These are phyloP conservation scores for Sebastes baramenuke DNA, from an alignment of 2,797 vertebrate species.

Conservation along the genomic window DNA sequence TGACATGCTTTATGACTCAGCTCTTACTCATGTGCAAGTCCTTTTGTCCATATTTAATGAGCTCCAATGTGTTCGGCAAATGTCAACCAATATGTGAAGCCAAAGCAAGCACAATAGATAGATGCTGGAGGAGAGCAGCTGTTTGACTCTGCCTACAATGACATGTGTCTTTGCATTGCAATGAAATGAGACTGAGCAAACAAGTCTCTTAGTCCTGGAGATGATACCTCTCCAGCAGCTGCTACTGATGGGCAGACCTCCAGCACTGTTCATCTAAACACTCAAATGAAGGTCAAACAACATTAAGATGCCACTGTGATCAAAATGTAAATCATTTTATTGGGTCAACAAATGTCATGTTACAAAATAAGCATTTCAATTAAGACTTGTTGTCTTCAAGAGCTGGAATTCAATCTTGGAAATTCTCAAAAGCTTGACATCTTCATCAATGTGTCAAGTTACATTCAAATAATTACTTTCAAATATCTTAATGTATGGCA, in stretches of 20 bases:
- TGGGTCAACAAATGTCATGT: constrained; percentile 51
- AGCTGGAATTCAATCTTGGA: neutral
- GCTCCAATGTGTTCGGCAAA: constrained; percentile 39
- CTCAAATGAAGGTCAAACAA: neutral
- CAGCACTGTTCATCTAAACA: neutral
- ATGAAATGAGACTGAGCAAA: constrained; percentile 16
- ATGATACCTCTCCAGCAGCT: constrained; percentile 13
- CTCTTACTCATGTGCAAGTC: constrained; percentile 48
- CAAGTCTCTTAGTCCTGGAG: neutral
- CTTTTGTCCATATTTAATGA: constrained; percentile 64
- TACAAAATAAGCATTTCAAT: constrained; percentile 1
- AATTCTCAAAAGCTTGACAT: constrained; percentile 1
- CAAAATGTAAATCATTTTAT: constrained; percentile 66
- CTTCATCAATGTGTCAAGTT: neutral
- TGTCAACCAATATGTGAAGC: constrained; percentile 33
- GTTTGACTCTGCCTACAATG: constrained; percentile 21
- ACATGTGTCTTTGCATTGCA: neutral
- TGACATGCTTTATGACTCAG: constrained; percentile 55
- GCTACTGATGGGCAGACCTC: constrained; percentile 4
- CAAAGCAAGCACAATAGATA: neutral
- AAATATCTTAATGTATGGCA: constrained; percentile 34
- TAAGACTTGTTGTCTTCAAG: neutral
- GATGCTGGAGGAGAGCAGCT: constrained; percentile 23
- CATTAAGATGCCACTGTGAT: neutral
- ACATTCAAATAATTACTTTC: neutral